Base-by-base conservation (phyloP, 2,888 invertebrate species). In the Abrostola triplasia region DNA sequence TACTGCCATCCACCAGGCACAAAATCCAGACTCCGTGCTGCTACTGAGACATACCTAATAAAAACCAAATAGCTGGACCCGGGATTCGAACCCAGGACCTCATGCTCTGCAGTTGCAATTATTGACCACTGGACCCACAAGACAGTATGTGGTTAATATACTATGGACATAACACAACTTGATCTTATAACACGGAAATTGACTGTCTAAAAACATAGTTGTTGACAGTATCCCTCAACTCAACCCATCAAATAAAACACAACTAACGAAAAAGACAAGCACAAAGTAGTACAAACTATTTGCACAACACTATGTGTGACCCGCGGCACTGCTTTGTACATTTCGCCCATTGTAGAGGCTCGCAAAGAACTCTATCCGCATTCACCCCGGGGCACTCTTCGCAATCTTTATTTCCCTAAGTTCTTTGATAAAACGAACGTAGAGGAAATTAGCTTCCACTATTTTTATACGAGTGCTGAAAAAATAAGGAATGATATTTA, bases 351-450 rank as follows among this genome's bases (percentile, higher is more conserved):
- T 58, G 74, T 68, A 51, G 5, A 9, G 12, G 13, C 48, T 44
- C 12, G 60, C 76, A 75, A 72, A 70, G 76, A 70, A 56, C 65
- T 72, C 76, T 50, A 65, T 70, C 53, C 58, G 11, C 11, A 13
- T 8, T 2, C 13, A 6, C 57, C 77, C 63, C 47, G 38, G 36
- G 67, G 77, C 73, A 12, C 5, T 57, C 52, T 50, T 11, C 53
- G 64, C 70, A 64, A 66, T 76, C 38, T 58, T 53, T 66, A 64
- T 66, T 50, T 64, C 58, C 53, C 56, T 65, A 70, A 70, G 73
- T 54, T 59, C 73, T 77, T 73, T 76, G 64, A 73, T 64, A 70
- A 70, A 64, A 65, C 55, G 52, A 66, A 64, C 64, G 57, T 54
- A 40, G 47, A 35, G 35, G 5, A 59, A 70, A 77, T 69, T 77